A percentile compares a stretch with the other conserved stretches of the same genome.
These are phyloP conservation scores for Tenebrosternarchus preto DNA, from an alignment of 2,113 vertebrate species.

Conservation along the genomic window DNA sequence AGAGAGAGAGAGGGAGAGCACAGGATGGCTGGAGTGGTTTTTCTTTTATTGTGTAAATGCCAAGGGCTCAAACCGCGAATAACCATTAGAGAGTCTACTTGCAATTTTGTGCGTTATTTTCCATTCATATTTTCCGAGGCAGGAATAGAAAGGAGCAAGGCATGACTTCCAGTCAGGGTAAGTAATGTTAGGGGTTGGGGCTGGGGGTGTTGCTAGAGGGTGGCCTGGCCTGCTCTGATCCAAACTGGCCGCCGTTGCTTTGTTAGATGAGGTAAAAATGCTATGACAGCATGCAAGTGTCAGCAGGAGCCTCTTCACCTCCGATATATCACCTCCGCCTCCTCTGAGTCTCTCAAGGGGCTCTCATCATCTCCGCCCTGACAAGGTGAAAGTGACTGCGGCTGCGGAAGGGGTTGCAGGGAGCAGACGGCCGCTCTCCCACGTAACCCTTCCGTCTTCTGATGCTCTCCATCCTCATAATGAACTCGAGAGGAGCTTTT, in stretches of 20 bases:
- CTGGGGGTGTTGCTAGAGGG: not conserved
- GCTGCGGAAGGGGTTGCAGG: slow-evolving; percentile 4
- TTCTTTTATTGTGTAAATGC: not conserved
- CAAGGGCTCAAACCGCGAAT: slow-evolving; percentile 27
- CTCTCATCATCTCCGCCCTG: slow-evolving; percentile 37
- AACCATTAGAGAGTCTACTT: not conserved
- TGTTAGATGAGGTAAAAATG: slow-evolving; percentile 44
- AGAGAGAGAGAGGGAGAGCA: too few species aligned
- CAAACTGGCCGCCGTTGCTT: slow-evolving; percentile 31
- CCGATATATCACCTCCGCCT: slow-evolving; percentile 28
- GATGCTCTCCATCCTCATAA: slow-evolving; percentile 32
- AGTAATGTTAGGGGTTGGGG: slow-evolving; percentile 21
- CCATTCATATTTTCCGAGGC: slow-evolving; percentile 17
- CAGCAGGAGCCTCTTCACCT: slow-evolving; percentile 42
- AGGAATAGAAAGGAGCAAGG: slow-evolving; percentile 13
- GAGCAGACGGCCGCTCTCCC: slow-evolving; percentile 10
- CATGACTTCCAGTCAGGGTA: slow-evolving; percentile 17
- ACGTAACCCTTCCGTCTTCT: slow-evolving; percentile 17
- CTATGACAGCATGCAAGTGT: slow-evolving; percentile 41
- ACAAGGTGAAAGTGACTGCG: slow-evolving; percentile 38
- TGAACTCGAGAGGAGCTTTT: slow-evolving; percentile 28
- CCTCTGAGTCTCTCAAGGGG: slow-evolving; percentile 14
- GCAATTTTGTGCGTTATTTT: slow-evolving; percentile 15
- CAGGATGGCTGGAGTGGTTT: not conserved
- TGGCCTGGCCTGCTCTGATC: slow-evolving; percentile 25